Base-by-base conservation (phyloP, 2,797 vertebrate species). In the Urosaurus nigricauda region DNA sequence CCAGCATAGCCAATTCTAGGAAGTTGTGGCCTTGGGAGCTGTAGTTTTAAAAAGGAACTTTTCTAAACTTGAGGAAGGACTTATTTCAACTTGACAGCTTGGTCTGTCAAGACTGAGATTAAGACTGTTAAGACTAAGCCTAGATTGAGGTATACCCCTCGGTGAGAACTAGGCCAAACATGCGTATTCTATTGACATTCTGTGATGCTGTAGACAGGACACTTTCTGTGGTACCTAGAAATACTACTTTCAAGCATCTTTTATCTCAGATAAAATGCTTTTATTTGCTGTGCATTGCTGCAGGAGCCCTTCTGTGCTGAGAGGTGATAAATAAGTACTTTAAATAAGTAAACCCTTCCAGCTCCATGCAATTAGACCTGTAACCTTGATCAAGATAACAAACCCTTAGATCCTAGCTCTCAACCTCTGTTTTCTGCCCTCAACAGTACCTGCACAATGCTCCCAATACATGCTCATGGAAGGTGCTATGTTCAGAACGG, bases 381-480 rank as follows among this genome's bases (percentile, higher is more conserved):
- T 1, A 5, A 3, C 2, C 12, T 12, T 7, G 68, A 17, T 24
- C 19, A 35, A 5, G 47, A 51, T 26, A 77, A 80, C 74, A 24
- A 47, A 16, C 14, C 24, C 40, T 35, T 17, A 8, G 13, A 74
- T 70, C 70, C n/a, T 21, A 35, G 26, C 9, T 47, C 32, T 11
- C n/a, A 1, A 29, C 65, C 75, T 0, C 13, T 29, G 51, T 32
- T 35, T 95, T 89, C 89, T 17, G 26, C 8, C 0, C 8, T 74
- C 29, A n/a, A 58, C 96, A 84, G 26, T 89, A 98, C 98, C 98
- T 98, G 97, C 98, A 98, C 83, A 99, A 97, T 82, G 98, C 97
- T 1, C 98, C 98, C 0, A 99, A 96, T 63, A 98, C 98, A 0
- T 99, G 98, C 91, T 99, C 98, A 0, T 99, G 98, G 90, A 98